Percentiles rank a stretch among this genome's conserved stretches.
Evolutionary conservation across 1,140 invertebrate genomes (phyloP).

Genomic region (Neotoxoptera formosana): DNA sequence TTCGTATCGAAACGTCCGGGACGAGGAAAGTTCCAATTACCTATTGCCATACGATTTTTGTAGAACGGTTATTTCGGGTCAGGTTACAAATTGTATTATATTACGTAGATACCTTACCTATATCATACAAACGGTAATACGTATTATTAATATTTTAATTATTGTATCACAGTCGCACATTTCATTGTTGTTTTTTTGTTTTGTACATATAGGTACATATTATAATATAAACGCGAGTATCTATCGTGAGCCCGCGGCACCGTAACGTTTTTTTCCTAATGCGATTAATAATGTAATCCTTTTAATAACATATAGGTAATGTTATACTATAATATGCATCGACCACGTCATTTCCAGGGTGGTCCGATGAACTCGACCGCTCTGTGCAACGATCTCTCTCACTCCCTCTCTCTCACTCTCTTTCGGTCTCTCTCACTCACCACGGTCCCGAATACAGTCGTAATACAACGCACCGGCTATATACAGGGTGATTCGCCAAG

Average conservation of each 20-base stretch:
- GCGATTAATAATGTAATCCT: background rate
- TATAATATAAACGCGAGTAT: background rate
- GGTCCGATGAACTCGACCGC: background rate
- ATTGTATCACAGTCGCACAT: background rate
- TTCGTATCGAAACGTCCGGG: background rate
- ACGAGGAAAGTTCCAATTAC: background rate
- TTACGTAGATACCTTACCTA: too few relatives aligned
- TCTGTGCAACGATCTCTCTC: background rate
- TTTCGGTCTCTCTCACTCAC: too few relatives aligned
- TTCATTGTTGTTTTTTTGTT: background rate
- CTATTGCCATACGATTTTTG: background rate
- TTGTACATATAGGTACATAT: background rate
- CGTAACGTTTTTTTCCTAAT: background rate
- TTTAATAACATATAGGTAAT: constrained; percentile 26
- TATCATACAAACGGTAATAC: background rate
- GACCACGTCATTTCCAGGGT: background rate
- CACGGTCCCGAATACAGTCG: too few relatives aligned
- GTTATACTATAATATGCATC: background rate
- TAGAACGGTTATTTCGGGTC: background rate
- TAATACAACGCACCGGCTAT: too few relatives aligned
- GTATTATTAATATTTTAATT: constrained; percentile 2
- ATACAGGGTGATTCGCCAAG: too few relatives aligned
- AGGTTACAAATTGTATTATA: background rate
- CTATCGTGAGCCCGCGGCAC: background rate
- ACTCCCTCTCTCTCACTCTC: too few relatives aligned